Evolutionary conservation across 1,140 invertebrate genomes (phyloP).

Genomic region (Littorina saxatilis): DNA sequence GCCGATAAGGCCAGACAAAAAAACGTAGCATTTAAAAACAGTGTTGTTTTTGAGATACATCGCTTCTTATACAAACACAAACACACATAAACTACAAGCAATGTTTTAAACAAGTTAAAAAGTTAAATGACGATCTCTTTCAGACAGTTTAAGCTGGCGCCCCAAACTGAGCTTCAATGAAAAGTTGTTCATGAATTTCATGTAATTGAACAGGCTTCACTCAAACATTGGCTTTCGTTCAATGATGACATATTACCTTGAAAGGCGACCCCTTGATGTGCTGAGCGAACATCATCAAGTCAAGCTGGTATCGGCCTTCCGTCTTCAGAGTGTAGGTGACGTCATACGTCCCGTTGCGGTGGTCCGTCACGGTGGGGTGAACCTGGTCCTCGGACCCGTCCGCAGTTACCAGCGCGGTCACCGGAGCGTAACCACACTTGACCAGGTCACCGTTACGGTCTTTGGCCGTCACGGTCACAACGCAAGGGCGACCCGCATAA

Average conservation of each 20-base stretch:
- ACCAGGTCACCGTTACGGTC: conserved; percentile 74
- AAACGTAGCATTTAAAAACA: too few relatives aligned
- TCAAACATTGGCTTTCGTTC: too few relatives aligned
- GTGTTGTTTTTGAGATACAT: too few relatives aligned
- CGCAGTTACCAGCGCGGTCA: conserved; percentile 62
- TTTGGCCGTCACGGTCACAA: conserved; percentile 75
- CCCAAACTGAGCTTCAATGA: too few relatives aligned
- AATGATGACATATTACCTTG: conserved; percentile 64
- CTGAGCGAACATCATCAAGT: conserved; percentile 75
- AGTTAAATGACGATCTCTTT: too few relatives aligned
- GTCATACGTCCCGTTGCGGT: conserved; percentile 78
- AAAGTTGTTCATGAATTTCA: too few relatives aligned
- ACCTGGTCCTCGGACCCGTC: conserved; percentile 54
- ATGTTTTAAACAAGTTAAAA: too few relatives aligned
- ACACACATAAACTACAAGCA: too few relatives aligned
- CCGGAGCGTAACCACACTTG: conserved; percentile 65
- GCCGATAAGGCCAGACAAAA: too few relatives aligned
- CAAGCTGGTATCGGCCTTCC: conserved; percentile 74
- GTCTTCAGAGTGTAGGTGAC: conserved; percentile 74
- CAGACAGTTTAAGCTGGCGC: too few relatives aligned
- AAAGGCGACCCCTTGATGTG: conserved; percentile 78
- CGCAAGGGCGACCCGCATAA: conserved; percentile 66
- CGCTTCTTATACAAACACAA: too few relatives aligned
- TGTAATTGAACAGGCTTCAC: too few relatives aligned
- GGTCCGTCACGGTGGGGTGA: conserved; percentile 74